Conservation (phyloP, 2,113 vertebrate genomes). For the Menidia beryllina region DNA sequence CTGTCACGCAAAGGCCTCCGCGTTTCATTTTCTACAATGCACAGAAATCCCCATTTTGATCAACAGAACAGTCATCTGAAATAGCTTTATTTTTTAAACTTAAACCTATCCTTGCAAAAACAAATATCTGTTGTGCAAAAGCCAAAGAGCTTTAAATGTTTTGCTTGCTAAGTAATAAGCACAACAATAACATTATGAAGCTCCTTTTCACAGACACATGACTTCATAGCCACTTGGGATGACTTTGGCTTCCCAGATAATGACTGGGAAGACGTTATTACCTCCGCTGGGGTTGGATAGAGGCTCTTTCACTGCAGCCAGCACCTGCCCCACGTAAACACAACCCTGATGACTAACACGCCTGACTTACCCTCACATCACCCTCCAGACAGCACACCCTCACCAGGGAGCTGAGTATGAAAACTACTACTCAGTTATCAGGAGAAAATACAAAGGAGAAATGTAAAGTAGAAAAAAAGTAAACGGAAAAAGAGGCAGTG, state of each 20-base stretch:
- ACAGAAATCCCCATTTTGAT: neutral
- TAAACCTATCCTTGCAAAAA: neutral
- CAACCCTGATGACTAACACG: conserved; percentile 62
- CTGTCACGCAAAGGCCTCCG: neutral
- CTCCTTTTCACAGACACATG: conserved; percentile 49
- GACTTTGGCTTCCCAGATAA: conserved; percentile 53
- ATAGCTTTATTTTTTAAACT: too few relatives aligned
- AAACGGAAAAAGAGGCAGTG: neutral
- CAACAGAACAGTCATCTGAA: too few relatives aligned
- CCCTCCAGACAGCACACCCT: conserved; percentile 27
- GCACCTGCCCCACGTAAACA: conserved; percentile 50
- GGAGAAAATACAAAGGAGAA: neutral
- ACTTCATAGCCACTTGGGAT: conserved; percentile 61
- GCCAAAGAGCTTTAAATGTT: conserved; percentile 17
- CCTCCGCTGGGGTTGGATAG: conserved; percentile 33
- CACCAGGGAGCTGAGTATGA: neutral
- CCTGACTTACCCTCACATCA: conserved; percentile 57
- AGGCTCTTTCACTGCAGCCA: conserved; percentile 29
- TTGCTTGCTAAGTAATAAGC: conserved; percentile 6
- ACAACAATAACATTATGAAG: conserved; percentile 30
- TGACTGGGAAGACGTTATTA: conserved; percentile 58
- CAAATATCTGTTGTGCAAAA: conserved; percentile 14
- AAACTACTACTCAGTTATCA: conserved; percentile 22
- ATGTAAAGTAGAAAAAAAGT: too few relatives aligned
- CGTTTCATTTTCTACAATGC: neutral